These are phyloP conservation scores for Benthosema pterotum DNA, from an alignment of 2,797 vertebrate genomes.

Conservation along the genomic window DNA sequence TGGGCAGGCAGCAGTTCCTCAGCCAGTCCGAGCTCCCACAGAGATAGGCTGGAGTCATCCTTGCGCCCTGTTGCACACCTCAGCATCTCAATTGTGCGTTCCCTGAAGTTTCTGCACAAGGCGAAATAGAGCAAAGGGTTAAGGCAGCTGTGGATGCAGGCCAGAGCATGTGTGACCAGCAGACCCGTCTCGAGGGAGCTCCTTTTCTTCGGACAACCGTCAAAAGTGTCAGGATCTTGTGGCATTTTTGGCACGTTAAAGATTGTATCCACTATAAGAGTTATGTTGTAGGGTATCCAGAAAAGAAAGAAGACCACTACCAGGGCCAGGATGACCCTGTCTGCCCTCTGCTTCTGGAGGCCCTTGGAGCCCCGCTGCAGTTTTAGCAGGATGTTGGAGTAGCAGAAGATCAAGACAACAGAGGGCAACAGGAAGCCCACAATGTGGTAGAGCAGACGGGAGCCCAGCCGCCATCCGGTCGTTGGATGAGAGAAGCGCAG, in stretches of 20 bases:
- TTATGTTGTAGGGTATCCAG: constrained; percentile 87
- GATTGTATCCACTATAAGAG: constrained; percentile 76
- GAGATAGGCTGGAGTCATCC: constrained; percentile 19
- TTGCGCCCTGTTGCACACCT: constrained; percentile 10
- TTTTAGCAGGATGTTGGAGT: constrained; percentile 64
- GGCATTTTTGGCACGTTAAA: constrained; percentile 8
- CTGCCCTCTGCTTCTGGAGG: constrained; percentile 32
- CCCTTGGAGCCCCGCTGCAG: constrained; percentile 32
- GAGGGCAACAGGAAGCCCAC: constrained; percentile 86
- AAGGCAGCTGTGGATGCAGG: constrained; percentile 65
- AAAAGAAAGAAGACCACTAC: constrained; percentile 81
- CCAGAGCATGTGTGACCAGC: constrained; percentile 51
- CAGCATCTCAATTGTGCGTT: constrained; percentile 23
- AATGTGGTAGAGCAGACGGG: constrained; percentile 81
- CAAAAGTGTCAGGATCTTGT: accelerated
- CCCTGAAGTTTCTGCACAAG: constrained; percentile 65
- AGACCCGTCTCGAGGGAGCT: constrained; percentile 34
- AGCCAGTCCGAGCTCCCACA: constrained; percentile 64
- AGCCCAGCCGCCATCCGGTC: constrained; percentile 54
- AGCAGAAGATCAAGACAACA: constrained; percentile 74
- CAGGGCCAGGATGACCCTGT: constrained; percentile 74
- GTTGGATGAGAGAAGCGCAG: constrained; percentile 33
- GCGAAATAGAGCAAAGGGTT: constrained; percentile 70
- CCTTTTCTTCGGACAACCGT: not conserved
- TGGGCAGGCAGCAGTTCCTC: constrained; percentile 20